Evolutionary conservation across 2,797 vertebrate species (phyloP), one percentile per base, ranked within the genome.

Genomic region (Spinus pinus): DNA sequence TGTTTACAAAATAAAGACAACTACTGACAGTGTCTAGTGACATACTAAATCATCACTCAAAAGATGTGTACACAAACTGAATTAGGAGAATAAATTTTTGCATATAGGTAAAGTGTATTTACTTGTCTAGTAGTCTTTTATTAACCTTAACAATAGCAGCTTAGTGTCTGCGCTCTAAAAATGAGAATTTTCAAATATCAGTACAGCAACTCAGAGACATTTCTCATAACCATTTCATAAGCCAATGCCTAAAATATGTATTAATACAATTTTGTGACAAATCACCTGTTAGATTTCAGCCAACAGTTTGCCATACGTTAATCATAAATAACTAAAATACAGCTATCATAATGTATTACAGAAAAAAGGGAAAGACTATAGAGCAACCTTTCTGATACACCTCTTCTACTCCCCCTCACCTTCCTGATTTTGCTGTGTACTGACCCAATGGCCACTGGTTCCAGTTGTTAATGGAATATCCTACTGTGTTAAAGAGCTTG

Each of bases 241-340:
- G 81, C 44, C 90, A 94, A 39, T 88, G 83, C 47, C 95, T 97
- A 94, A 94, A 74, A 62, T 89, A 93, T 37, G 82, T 77, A 77
- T 96, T 96, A 97, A 94, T 91, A 69, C 73, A 86, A 75, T 93
- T 97, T 94, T 96, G 86, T 97, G 95, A 98, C 75, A 97, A 97
- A 98, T 98, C 89, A 96, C 90, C 89, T 95, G 88, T 92, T 97
- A 96, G 95, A 98, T 95, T 97, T 98, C 88, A 97, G 90, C 71
- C 6, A 70, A 97, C 94, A 97, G 92, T 74, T 90, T 97, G 95
- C 97, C 96, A 94, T 92, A 95, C 47, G 39, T 93, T 98, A 97
- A 97, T 97, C 95, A 94, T 90, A 97, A 98, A 94, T 97, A 97
- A 97, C 88, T 95, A 97, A 98, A 97, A 95, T 95, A 97, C 0